These are phyloP conservation scores for Enteromius paludinosus DNA, from an alignment of 2,797 vertebrate genomes.

Conservation along the genomic window DNA sequence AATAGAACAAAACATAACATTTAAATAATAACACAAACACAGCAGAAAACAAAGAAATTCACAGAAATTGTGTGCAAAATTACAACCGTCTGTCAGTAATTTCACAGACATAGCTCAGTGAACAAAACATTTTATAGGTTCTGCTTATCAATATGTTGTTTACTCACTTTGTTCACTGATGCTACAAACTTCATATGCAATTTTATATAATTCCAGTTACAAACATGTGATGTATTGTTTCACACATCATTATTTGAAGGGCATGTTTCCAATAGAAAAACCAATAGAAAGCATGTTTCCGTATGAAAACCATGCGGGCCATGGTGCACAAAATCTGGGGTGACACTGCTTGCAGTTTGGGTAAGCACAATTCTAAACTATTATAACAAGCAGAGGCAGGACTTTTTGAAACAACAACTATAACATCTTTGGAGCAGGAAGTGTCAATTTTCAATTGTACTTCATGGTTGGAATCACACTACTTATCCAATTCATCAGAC, in stretches of 20 bases:
- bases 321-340: no score
- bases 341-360: no score
- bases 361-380: neutral
- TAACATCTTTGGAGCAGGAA: neutral
- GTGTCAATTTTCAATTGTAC: neutral
- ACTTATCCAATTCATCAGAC: neutral
- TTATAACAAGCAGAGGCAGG: neutral
- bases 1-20: neutral
- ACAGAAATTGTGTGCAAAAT: neutral
- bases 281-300: no score
- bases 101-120: neutral
- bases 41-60: neutral
- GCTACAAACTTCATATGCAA: neutral
- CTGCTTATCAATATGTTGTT: neutral
- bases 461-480: neutral
- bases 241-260: neutral
- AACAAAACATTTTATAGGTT: neutral
- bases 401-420: neutral
- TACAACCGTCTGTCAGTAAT: neutral
- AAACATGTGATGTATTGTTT: neutral
- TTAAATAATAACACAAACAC: neutral
- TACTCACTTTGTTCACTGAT: neutral
- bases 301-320: no score
- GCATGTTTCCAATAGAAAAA: no score
- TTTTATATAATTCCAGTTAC: conserved; percentile 1